These are phyloP conservation scores for Dicranocentrus wangi DNA, from an alignment of 2,888 invertebrate genomes.

Conservation along the genomic window DNA sequence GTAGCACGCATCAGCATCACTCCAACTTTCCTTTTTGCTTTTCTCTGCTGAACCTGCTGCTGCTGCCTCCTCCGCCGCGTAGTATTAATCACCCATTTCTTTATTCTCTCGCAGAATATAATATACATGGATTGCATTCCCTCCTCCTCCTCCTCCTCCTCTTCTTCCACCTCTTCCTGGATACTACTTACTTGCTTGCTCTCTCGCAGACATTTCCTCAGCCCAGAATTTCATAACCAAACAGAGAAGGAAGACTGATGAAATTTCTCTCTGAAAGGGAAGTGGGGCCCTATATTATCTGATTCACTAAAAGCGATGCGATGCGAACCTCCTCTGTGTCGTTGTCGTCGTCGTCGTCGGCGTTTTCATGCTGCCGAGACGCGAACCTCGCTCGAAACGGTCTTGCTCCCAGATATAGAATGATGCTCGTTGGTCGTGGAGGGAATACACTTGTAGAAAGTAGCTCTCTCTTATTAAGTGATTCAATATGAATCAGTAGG, in stretches of 20 bases:
- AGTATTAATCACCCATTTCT: conserved; percentile 65
- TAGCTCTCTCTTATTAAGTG: conserved; percentile 52
- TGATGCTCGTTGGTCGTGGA: too few relatives aligned
- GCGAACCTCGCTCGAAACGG: too few relatives aligned
- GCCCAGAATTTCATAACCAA: conserved; percentile 47
- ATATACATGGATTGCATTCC: too few relatives aligned
- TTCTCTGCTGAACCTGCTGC: too few relatives aligned
- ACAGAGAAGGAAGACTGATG: conserved; percentile 40
- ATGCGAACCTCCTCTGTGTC: conserved; percentile 39
- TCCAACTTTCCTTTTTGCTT: conserved; percentile 41
- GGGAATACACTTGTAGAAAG: conserved; percentile 37
- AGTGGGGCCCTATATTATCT: conserved; percentile 47
- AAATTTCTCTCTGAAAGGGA: conserved; percentile 54
- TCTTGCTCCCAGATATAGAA: neutral
- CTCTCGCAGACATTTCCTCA: conserved; percentile 31
- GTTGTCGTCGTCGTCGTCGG: too few relatives aligned
- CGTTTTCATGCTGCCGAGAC: neutral
- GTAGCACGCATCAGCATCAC: conserved; percentile 32
- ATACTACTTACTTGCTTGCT: conserved; percentile 30
- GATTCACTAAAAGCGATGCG: conserved; percentile 55
- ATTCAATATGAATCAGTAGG: conserved; percentile 47
- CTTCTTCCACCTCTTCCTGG: neutral
- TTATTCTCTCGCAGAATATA: conserved; percentile 48
- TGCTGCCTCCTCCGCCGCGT: conserved; percentile 15
- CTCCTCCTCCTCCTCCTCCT: conserved; percentile 18